Evolutionary conservation across 2,113 vertebrate species (phyloP).

Genomic region (Cygnus atratus): DNA sequence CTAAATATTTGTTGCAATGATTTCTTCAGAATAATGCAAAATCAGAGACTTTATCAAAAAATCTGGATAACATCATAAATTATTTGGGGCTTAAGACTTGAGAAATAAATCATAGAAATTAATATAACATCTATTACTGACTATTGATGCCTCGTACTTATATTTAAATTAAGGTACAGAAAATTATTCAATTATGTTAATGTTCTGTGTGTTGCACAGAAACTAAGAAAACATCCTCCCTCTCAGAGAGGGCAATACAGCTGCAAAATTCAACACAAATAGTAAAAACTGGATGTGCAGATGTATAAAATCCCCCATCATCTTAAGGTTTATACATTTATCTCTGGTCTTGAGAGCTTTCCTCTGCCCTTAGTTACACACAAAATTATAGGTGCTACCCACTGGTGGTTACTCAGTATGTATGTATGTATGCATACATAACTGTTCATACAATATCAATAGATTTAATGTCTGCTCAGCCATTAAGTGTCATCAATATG

Average conservation of each 20-base stretch:
- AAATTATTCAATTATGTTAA: neutral
- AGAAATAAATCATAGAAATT: neutral
- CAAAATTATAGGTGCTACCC: neutral
- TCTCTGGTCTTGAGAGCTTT: neutral
- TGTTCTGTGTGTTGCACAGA: neutral
- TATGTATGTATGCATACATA: neutral
- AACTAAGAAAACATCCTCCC: neutral
- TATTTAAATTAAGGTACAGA: no score
- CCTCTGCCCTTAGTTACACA: neutral
- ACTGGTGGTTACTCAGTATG: neutral
- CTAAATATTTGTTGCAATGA: neutral
- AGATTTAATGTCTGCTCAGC: neutral
- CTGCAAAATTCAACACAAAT: neutral
- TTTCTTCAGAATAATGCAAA: neutral
- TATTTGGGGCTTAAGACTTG: neutral
- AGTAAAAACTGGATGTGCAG: neutral
- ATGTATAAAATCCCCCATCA: accelerated
- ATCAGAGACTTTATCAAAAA: neutral
- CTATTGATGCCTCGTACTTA: neutral
- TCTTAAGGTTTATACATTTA: neutral
- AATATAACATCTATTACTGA: neutral
- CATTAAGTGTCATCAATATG: neutral
- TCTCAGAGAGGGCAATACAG: neutral
- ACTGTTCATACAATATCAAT: neutral
- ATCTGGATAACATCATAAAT: neutral